A percentile compares a stretch with the other conserved stretches of the same genome.
These are phyloP conservation scores for Dolichomitus sp. DNA, from an alignment of 2,888 invertebrate genomes.

Conservation along the genomic window DNA sequence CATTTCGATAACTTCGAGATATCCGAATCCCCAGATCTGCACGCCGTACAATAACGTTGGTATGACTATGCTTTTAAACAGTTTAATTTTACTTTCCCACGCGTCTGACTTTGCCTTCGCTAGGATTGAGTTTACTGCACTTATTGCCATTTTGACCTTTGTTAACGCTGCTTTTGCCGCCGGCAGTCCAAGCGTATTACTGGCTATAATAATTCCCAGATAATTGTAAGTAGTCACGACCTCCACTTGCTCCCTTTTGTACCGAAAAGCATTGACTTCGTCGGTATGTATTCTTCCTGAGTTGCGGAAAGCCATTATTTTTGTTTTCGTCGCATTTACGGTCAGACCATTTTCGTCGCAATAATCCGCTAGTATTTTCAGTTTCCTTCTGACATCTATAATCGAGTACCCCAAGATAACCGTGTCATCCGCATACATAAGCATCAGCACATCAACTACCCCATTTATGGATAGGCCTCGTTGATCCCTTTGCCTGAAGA, in stretches of 20 bases:
- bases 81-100: conserved; percentile 31
- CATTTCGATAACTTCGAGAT: conserved; percentile 28
- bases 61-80: conserved; percentile 37
- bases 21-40: conserved; percentile 36
- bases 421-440: conserved; percentile 68
- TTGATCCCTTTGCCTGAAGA: conserved; percentile 27
- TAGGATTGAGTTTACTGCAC: conserved; percentile 24
- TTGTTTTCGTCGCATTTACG: conserved; percentile 69
- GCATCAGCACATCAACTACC: conserved; percentile 32
- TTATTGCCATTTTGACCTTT: conserved; percentile 29
- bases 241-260: conserved; percentile 48
- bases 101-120: conserved; percentile 23
- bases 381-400: conserved; percentile 52
- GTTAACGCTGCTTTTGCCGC: conserved; percentile 31
- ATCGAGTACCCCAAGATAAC: conserved; percentile 56
- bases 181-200: not conserved
- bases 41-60: conserved; percentile 22
- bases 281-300: conserved; percentile 45
- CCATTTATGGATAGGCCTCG: conserved; percentile 57
- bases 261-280: conserved; percentile 17
- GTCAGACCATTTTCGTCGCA: conserved; percentile 57
- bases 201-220: conserved; percentile 23
- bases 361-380: conserved; percentile 53
- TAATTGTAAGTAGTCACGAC: conserved; percentile 50
- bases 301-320: conserved; percentile 65